A percentile compares a stretch with the other conserved stretches of the same genome.
Conservation (phyloP, 2,888 invertebrate species). For the Bhutanitis thaidina region DNA sequence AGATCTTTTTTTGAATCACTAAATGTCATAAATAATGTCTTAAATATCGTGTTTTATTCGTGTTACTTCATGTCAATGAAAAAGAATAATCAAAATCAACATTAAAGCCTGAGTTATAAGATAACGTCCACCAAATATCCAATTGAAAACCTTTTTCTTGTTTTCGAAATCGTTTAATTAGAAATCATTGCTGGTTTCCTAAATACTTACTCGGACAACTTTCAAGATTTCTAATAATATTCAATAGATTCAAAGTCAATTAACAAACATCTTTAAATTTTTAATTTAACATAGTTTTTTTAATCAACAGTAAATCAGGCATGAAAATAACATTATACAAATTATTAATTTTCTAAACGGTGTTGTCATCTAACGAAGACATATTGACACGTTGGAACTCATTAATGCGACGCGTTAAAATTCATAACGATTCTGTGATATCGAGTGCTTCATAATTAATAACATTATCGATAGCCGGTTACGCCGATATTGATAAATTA, state of each 20-base stretch:
- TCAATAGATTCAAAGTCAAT: background rate
- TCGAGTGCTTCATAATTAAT: slow-evolving; percentile 69
- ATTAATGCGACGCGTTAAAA: slow-evolving; percentile 64
- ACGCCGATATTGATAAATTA: slow-evolving; percentile 19
- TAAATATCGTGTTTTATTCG: too few relatives aligned
- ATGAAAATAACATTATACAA: slow-evolving; percentile 1
- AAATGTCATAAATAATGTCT: too few relatives aligned
- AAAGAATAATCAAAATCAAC: too few relatives aligned
- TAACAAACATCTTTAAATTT: slow-evolving; percentile 2
- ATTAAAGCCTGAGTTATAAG: too few relatives aligned
- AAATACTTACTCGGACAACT: too few relatives aligned
- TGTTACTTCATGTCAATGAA: too few relatives aligned
- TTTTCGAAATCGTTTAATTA: too few relatives aligned
- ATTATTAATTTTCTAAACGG: slow-evolving; percentile 24
- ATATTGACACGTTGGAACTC: slow-evolving; percentile 56
- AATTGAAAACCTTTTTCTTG: background rate
- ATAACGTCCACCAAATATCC: too few relatives aligned
- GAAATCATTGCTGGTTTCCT: background rate
- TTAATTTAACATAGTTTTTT: slow-evolving; percentile 6
- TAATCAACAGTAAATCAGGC: slow-evolving; percentile 21
- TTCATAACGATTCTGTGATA: slow-evolving; percentile 60
- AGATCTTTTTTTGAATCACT: too few relatives aligned
- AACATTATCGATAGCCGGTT: slow-evolving; percentile 46
- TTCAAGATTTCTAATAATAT: background rate
- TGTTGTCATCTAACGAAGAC: slow-evolving; percentile 61